These are phyloP conservation scores for Rhagologus leucostigma DNA, from an alignment of 2,113 vertebrate genomes.

Conservation along the genomic window DNA sequence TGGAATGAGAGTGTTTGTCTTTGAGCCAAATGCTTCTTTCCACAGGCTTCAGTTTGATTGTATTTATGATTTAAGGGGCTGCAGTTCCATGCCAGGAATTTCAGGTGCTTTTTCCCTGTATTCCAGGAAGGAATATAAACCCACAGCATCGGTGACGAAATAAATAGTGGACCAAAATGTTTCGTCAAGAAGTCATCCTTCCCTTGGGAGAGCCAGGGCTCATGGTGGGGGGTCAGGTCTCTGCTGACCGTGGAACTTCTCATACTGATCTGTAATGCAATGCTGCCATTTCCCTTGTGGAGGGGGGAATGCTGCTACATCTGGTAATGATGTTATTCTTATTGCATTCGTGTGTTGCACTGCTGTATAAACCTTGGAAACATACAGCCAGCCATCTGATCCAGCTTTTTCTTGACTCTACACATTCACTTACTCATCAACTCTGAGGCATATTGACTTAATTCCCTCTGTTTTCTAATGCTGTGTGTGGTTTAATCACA, in stretches of 20 bases:
- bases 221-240: not conserved
- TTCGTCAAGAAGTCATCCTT: not conserved
- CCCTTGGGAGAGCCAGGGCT: not conserved
- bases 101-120: not conserved
- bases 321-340: conserved; percentile 49
- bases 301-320: not conserved
- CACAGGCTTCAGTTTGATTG: not conserved
- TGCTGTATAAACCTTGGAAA: conserved; percentile 7
- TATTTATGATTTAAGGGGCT: not conserved
- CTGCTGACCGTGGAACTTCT: not conserved
- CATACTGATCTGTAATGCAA: not conserved
- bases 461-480: conserved; percentile 60
- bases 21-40: not conserved
- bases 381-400: conserved; percentile 47
- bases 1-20: not conserved
- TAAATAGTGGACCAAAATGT: not conserved
- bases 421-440: conserved; percentile 34
- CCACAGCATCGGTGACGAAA: fast-evolving
- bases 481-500: conserved; percentile 71
- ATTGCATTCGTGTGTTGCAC: conserved; percentile 47
- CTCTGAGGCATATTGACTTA: conserved; percentile 57
- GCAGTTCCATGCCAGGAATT: not conserved
- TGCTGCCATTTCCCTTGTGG: not conserved
- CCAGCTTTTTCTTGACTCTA: not conserved
- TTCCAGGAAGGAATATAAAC: not conserved